These are phyloP conservation scores for Aythya baeri DNA, from an alignment of 2,113 vertebrate genomes.

Conservation along the genomic window DNA sequence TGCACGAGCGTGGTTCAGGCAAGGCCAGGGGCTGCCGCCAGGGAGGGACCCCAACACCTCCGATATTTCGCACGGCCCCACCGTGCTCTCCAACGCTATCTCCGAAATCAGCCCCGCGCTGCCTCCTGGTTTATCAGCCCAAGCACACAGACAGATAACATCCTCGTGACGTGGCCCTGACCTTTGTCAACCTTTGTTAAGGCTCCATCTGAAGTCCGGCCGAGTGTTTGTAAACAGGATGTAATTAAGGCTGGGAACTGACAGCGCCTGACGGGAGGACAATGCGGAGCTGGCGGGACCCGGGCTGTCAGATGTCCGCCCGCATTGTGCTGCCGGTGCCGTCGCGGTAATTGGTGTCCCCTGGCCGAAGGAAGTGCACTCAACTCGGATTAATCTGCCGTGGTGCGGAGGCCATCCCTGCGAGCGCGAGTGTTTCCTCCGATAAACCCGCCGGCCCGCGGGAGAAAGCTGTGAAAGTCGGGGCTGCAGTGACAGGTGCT, in stretches of 20 bases:
- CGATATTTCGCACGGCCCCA: not conserved
- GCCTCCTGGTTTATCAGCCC: conserved; percentile 77
- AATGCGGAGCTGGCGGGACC: conserved; percentile 87
- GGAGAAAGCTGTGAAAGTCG: conserved; percentile 72
- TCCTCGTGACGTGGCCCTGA: conserved; percentile 88
- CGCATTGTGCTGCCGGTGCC: conserved; percentile 93
- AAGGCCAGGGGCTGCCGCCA: not conserved
- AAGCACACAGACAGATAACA: conserved; percentile 86
- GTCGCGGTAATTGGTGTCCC: conserved; percentile 97
- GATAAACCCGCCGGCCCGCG: conserved; percentile 85
- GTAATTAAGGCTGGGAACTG: conserved; percentile 95
- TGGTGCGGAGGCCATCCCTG: conserved; percentile 93
- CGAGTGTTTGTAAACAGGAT: conserved; percentile 98
- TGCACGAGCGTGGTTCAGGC: not conserved
- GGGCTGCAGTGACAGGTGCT: conserved; percentile 89
- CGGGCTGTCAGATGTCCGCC: conserved; percentile 92
- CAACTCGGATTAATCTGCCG: conserved; percentile 97
- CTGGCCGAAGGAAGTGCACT: conserved; percentile 97
- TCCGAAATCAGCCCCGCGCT: conserved; percentile 62
- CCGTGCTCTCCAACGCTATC: conserved; percentile 45
- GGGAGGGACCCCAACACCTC: not conserved
- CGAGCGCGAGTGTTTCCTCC: conserved; percentile 97
- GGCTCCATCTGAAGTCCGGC: conserved; percentile 88
- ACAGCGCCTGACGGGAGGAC: conserved; percentile 89
- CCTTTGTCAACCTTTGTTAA: conserved; percentile 88